Conservation (phyloP, 1,140 invertebrate genomes). For the Neuroterus valhalla region DNA sequence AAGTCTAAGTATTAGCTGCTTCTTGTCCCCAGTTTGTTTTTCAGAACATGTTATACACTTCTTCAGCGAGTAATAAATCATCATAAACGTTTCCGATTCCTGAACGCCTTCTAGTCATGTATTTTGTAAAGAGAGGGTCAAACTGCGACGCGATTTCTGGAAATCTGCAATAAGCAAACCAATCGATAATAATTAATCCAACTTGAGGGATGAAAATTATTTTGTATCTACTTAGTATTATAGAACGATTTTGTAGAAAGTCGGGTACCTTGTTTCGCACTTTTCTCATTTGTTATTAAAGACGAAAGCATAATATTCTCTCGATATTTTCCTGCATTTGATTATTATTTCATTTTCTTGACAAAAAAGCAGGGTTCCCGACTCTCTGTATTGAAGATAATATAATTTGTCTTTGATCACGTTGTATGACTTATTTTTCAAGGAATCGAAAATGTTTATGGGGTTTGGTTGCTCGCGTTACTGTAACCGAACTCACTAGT, state of each 20-base stretch:
- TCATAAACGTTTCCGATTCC: slow-evolving; percentile 12
- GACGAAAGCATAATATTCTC: no score
- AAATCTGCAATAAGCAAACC: not conserved
- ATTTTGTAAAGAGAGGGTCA: slow-evolving; percentile 27
- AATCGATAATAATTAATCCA: not conserved
- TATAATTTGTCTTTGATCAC: slow-evolving; percentile 5
- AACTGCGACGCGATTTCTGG: not conserved
- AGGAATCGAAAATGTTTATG: slow-evolving; percentile 12
- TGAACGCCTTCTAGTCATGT: slow-evolving; percentile 32
- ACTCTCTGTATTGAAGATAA: not conserved
- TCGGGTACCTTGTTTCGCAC: not conserved
- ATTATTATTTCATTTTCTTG: no score
- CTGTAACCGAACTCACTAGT: not conserved
- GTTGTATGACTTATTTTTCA: not conserved
- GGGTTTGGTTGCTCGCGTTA: not conserved
- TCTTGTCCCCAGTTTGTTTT: slow-evolving; percentile 51
- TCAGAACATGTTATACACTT: slow-evolving; percentile 10
- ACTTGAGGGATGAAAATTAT: slow-evolving; percentile 6
- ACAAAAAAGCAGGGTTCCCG: not conserved
- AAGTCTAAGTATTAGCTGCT: slow-evolving; percentile 63
- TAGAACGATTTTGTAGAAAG: not conserved
- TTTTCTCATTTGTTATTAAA: not conserved
- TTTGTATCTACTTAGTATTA: not conserved
- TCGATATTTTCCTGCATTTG: no score
- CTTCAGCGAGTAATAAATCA: not conserved